Base-by-base conservation (phyloP, 2,797 vertebrate genomes). In the Ctenochaetus hawaiiensis region DNA sequence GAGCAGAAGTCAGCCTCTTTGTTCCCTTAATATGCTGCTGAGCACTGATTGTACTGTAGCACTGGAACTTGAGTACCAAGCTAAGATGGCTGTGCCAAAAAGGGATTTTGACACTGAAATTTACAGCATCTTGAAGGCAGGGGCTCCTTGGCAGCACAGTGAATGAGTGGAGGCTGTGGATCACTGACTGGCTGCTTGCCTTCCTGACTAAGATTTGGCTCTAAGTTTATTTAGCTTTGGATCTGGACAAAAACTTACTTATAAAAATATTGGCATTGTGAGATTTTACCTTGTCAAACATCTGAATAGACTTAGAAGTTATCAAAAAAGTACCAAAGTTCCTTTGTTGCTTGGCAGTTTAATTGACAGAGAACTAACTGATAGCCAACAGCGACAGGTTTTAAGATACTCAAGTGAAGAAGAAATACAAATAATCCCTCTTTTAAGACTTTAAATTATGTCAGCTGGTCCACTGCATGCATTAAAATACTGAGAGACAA, bases 161-260 rank as follows among this genome's bases (percentile, higher is more conserved):
- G 66, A 58, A 86, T 53, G 76, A 88, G 79, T 14, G 57, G 59
- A 63, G 58, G 49, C 47, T 61, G 64, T 6, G 11, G 65, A 78
- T 77, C 70, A 8, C 52, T 14, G 48, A 65, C 64, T 81, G 74
- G 57, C 73, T 78, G 75, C 65, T 77, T 76, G 77, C 54, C 62
- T 78, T 44, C 37, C 67, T 59, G 65, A 75, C 64, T 65, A 59
- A 81, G 60, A 87, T 80, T 67, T 71, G 67, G 72, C 69, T 77
- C 49, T 51, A 58, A 63, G 87, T 80, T 73, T 84, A 90, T 91
- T 92, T 84, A 91, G 77, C 63, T 60, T 57, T 53, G 58, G 52
- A 83, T 82, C 67, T 66, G 47, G 56, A 67, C 72, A 80, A 84
- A 90, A 65, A 67, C 10, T 1, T 41, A 41, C 30, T 48, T 80